These are phyloP conservation scores for Eubucco bourcierii DNA, from an alignment of 2,113 vertebrate species.

Conservation along the genomic window DNA sequence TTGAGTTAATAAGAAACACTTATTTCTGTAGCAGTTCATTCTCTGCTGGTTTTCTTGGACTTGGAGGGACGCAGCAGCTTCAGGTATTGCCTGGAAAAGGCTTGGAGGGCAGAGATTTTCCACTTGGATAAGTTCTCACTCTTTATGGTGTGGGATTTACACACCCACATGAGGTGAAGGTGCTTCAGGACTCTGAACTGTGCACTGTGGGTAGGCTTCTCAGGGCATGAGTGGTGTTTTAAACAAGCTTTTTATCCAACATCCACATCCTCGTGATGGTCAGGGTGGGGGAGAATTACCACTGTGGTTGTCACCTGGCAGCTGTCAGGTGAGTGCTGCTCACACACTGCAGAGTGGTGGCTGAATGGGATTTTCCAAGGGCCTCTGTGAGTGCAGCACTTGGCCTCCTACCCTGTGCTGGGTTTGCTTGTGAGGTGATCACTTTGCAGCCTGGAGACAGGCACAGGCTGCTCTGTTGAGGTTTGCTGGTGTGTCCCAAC, in stretches of 20 bases:
- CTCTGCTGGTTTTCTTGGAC: neutral
- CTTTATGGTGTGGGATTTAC: neutral
- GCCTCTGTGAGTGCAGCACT: too few relatives aligned
- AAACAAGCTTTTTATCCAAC: neutral
- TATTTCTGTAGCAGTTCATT: neutral
- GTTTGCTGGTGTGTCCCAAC: too few relatives aligned
- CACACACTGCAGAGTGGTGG: too few relatives aligned
- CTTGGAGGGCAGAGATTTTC: neutral
- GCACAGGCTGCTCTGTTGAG: too few relatives aligned
- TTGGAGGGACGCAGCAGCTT: neutral
- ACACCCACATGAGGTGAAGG: neutral
- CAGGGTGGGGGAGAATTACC: neutral
- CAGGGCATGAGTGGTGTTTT: neutral
- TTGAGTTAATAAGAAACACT: neutral
- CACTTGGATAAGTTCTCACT: neutral
- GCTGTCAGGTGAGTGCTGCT: too few relatives aligned
- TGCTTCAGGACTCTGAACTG: neutral
- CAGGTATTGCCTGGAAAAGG: neutral
- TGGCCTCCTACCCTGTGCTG: too few relatives aligned
- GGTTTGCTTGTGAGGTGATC: too few relatives aligned
- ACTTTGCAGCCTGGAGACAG: too few relatives aligned
- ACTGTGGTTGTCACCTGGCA: too few relatives aligned
- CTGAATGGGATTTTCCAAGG: too few relatives aligned
- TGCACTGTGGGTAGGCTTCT: neutral
- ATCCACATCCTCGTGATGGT: too few relatives aligned